Conservation (phyloP, 2,113 vertebrate genomes). For the Crotalus viridis region DNA sequence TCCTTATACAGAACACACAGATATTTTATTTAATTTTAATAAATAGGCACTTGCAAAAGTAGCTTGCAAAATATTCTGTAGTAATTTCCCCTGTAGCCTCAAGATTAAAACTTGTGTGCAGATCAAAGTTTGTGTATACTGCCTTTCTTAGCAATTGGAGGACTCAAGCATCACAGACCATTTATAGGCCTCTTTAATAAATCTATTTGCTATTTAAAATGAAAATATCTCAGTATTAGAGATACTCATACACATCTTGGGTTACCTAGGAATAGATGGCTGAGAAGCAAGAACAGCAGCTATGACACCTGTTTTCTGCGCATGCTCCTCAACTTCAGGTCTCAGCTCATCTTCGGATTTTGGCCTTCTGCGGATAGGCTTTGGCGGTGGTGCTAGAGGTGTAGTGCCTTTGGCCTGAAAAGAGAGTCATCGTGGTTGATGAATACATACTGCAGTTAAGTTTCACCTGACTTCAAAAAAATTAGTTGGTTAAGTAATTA, state of each 20-base stretch:
- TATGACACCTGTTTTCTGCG: conserved; percentile 86
- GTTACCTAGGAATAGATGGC: conserved; percentile 93
- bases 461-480: neutral
- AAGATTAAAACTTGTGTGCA: neutral
- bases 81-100: neutral
- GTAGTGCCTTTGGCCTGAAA: conserved; percentile 85
- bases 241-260: conserved; percentile 59
- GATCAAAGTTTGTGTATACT: neutral
- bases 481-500: neutral
- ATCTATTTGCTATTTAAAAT: conserved; percentile 25
- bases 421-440: conserved; percentile 12
- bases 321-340: conserved; percentile 87
- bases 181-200: conserved; percentile 35
- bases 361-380: conserved; percentile 91
- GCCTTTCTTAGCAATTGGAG: neutral
- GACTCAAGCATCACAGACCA: conserved; percentile 23
- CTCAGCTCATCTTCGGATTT: conserved; percentile 96
- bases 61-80: neutral
- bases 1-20: neutral
- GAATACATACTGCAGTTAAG: neutral
- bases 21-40: neutral
- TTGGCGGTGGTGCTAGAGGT: conserved; percentile 93
- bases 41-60: conserved; percentile 14
- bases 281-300: conserved; percentile 87
- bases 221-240: conserved; percentile 59